Percentiles rank a stretch among this genome's conserved stretches.
Conservation (phyloP, 2,888 invertebrate species). For the Sepioteuthis lessoniana region DNA sequence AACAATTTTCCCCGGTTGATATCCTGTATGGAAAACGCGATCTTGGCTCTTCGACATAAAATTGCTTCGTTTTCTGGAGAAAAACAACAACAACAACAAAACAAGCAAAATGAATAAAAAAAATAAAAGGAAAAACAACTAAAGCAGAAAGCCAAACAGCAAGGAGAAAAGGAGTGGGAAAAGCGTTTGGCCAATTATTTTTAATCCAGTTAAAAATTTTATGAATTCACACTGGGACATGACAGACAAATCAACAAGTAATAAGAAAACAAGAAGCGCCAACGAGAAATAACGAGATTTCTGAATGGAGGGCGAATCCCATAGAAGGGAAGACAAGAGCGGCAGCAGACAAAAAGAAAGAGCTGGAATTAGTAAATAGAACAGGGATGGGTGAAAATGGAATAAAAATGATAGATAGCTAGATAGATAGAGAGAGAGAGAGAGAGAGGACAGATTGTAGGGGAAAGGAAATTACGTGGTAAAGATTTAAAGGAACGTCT, state of each 20-base stretch:
- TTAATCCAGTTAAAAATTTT: background rate
- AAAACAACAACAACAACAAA: too few relatives aligned
- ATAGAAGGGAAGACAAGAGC: background rate
- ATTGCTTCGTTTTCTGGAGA: background rate
- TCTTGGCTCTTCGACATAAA: background rate
- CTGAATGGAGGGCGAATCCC: background rate
- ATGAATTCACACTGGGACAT: background rate
- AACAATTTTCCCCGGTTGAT: background rate
- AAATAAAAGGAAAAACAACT: too few relatives aligned
- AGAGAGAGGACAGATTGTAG: too few relatives aligned
- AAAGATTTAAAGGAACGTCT: too few relatives aligned
- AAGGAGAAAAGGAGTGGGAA: background rate
- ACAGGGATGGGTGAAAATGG: too few relatives aligned
- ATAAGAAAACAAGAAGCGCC: background rate
- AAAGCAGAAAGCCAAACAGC: too few relatives aligned
- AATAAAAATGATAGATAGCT: too few relatives aligned
- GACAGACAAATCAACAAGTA: slow-evolving; percentile 33
- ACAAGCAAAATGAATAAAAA: too few relatives aligned
- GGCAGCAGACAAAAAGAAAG: background rate
- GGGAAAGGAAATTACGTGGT: too few relatives aligned
- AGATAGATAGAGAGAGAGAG: too few relatives aligned
- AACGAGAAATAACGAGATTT: background rate
- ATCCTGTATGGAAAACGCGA: background rate
- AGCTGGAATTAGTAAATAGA: background rate
- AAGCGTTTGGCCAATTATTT: background rate